Evolutionary conservation across 2,797 vertebrate genomes (phyloP).

Genomic region (Lithobates sylvaticus): DNA sequence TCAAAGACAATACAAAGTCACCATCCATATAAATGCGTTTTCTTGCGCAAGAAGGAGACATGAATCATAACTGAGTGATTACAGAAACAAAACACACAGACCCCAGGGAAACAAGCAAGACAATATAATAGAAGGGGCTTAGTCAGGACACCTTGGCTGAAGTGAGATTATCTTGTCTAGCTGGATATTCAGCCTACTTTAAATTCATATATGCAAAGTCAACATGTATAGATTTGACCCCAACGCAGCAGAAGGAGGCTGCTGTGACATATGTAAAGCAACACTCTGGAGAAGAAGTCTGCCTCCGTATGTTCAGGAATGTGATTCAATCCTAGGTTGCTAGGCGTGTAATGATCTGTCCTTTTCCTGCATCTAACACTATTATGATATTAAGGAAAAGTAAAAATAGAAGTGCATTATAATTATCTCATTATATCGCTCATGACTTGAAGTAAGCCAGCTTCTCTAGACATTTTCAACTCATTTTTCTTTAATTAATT

Average conservation of each 20-base stretch:
- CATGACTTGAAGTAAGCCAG: neutral
- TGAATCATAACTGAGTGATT: slow-evolving; percentile 4
- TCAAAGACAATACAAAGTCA: slow-evolving; percentile 45
- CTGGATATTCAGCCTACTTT: slow-evolving; percentile 10
- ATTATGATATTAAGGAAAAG: neutral
- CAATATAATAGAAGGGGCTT: slow-evolving; percentile 41
- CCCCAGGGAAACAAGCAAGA: neutral
- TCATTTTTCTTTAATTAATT: too few species aligned
- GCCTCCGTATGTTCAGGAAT: slow-evolving; percentile 2
- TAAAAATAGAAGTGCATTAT: neutral
- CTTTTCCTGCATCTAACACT: neutral
- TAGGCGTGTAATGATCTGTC: neutral
- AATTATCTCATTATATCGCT: slow-evolving; percentile 10
- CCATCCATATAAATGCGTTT: neutral
- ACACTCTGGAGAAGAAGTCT: neutral
- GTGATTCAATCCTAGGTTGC: slow-evolving; percentile 16
- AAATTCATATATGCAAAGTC: slow-evolving; percentile 32
- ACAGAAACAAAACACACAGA: slow-evolving; percentile 5
- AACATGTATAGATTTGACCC: neutral
- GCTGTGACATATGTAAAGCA: neutral
- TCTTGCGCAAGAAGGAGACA: neutral
- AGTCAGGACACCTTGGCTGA: slow-evolving; percentile 53
- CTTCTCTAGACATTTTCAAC: neutral
- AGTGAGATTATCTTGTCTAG: slow-evolving; percentile 48
- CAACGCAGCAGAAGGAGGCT: neutral